Conservation (phyloP, 2,113 vertebrate species). For the Apistogramma diplotaenia region DNA sequence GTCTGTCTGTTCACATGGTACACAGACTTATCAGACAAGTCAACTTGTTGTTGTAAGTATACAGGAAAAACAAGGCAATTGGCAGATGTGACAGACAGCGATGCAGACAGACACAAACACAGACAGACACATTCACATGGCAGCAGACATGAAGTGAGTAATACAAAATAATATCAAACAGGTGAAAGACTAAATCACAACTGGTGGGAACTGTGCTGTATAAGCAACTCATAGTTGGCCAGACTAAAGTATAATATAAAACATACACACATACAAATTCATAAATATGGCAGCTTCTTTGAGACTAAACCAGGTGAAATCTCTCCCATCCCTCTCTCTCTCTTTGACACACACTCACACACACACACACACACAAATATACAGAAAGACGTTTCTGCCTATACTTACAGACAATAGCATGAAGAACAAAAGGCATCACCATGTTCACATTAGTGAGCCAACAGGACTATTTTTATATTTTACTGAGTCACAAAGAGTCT, state of each 20-base stretch:
- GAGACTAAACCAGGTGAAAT: conserved; percentile 48
- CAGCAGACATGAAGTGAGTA: conserved; percentile 62
- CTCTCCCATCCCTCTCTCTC: background rate
- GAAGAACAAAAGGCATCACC: conserved; percentile 63
- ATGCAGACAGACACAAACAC: conserved; percentile 60
- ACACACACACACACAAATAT: conserved; percentile 14
- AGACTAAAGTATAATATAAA: conserved; percentile 35
- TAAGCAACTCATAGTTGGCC: conserved; percentile 37
- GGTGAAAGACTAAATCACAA: conserved; percentile 49
- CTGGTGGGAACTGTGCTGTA: conserved; percentile 55
- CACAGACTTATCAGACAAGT: conserved; percentile 52
- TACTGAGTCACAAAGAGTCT: conserved; percentile 72
- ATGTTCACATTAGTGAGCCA: conserved; percentile 62
- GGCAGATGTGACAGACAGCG: conserved; percentile 44
- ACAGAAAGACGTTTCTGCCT: conserved; percentile 9
- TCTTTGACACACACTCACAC: background rate
- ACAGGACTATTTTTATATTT: conserved; percentile 67
- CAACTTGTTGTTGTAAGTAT: conserved; percentile 37
- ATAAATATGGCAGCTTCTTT: conserved; percentile 12
- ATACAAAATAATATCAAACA: conserved; percentile 67
- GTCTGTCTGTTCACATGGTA: conserved; percentile 58
- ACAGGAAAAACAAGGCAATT: conserved; percentile 49
- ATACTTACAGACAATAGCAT: conserved; percentile 46
- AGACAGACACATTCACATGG: conserved; percentile 55
- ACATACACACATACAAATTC: conserved; percentile 24